Conservation (phyloP, 2,888 invertebrate species). For the Pherbina coryleti region DNA sequence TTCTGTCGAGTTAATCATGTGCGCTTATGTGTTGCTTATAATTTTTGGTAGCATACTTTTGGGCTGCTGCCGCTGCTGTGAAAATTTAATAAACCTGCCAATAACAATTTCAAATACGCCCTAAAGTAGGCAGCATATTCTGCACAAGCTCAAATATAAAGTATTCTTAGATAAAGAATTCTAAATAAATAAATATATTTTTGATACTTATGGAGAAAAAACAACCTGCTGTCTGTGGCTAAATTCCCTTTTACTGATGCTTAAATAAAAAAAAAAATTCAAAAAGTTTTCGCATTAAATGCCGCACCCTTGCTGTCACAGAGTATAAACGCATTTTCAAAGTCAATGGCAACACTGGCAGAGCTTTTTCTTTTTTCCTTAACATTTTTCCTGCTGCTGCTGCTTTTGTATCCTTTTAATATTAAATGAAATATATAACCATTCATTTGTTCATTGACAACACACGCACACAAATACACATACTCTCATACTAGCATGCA, state of each 20-base stretch:
- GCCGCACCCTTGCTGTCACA: not conserved
- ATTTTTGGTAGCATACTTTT: not conserved
- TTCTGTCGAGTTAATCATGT: conserved; percentile 13
- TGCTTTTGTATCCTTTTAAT: conserved; percentile 20
- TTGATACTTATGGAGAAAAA: too few relatives aligned
- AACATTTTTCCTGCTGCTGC: not conserved
- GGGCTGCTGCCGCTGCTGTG: not conserved
- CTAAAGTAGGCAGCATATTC: not conserved
- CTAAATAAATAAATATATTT: too few relatives aligned
- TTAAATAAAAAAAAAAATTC: not conserved
- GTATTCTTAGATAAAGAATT: not conserved
- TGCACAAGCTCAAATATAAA: not conserved
- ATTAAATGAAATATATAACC: conserved; percentile 34
- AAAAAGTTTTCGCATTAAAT: not conserved
- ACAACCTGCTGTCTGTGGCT: too few relatives aligned
- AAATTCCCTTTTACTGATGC: not conserved
- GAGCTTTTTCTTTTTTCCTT: not conserved
- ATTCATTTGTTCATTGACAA: conserved; percentile 17
- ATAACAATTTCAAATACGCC: not conserved
- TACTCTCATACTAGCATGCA: not conserved
- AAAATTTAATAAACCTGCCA: conserved; percentile 21
- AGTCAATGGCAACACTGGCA: conserved; percentile 4
- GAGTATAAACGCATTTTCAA: conserved; percentile 9
- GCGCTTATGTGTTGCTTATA: not conserved
- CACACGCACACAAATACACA: not conserved